Percentiles rank a stretch among this genome's conserved stretches.
phyloP scores from a whole-genome alignment of 2,888 invertebrate genomes.

The Eurois occulta region DNA sequence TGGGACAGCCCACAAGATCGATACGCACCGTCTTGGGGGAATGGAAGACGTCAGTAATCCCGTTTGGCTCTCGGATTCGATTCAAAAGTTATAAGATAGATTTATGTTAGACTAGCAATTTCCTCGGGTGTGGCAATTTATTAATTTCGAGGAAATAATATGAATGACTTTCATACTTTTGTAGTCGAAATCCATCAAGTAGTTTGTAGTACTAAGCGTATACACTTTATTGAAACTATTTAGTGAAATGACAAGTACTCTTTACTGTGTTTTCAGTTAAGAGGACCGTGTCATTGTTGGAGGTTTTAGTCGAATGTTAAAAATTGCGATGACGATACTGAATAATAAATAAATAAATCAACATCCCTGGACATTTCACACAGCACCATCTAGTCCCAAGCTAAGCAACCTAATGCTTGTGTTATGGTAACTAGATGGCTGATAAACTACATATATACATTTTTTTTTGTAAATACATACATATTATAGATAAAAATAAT shows the following conservation, averaged over 20 bases:
- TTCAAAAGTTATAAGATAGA: constrained; percentile 18
- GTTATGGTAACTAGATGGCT: too few species aligned
- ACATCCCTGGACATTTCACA: too few species aligned
- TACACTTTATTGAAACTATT: background rate
- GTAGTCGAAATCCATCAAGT: background rate
- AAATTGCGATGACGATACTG: background rate
- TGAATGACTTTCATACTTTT: background rate
- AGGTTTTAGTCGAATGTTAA: background rate
- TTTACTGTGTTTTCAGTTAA: background rate
- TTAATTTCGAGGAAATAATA: background rate
- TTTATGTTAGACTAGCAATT: background rate
- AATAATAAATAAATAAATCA: too few species aligned
- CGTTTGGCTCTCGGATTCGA: constrained; percentile 22
- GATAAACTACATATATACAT: too few species aligned
- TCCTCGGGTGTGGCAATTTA: background rate
- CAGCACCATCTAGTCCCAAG: too few species aligned
- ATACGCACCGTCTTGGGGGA: constrained; percentile 46
- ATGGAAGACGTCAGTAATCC: constrained; percentile 6
- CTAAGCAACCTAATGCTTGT: too few species aligned
- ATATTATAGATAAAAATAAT: too few species aligned
- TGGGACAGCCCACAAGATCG: constrained; percentile 45
- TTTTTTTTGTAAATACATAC: too few species aligned
- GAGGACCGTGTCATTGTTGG: background rate
- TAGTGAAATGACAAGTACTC: background rate
- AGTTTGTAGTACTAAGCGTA: background rate